Base-by-base conservation (phyloP, 92 coral and sea anemone species). In the Galaxea fascicularis region DNA sequence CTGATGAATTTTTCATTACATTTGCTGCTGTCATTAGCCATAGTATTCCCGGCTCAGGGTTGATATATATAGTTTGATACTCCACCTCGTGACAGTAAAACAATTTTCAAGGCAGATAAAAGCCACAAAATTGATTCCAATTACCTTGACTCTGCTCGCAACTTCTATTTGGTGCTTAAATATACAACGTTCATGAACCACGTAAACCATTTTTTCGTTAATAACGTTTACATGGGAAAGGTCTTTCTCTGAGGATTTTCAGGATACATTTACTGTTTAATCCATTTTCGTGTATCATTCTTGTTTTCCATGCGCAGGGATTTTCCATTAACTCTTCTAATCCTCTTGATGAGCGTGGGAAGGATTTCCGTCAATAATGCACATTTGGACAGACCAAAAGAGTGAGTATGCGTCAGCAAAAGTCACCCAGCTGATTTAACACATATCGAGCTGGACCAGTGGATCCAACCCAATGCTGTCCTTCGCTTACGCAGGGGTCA, bases 381-480 rank as follows among this genome's bases (percentile, higher is more conserved):
- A 4, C 26, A 8, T n/a, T 53, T 75, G 63, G 21, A 14, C 52
- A 16, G 21, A 22, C 27, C 60, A 14, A 49, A 49, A 8, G 29
- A 66, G 26, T 25, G 84, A 79, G 84, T 75, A 51, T 79, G 84
- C 84, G 84, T 27, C 18, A 1, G 9, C 20, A 25, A 27, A n/a
- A 11, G 39, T 10, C 45, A 10, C 20, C 29, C 17, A 41, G 14
- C 16, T 46, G 58, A 77, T 78, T 47, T 63, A 52, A 14, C 60
- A 29, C 64, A 20, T 12, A 13, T 62, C 10, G 27, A 24, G 22
- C 45, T 3, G 0, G n/a, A 18, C 53, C 51, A n/a, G 31, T 22
- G 18, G 20, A 17, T 58, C 1, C 5, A 7, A 56, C 60, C 75
- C 54, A 30, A 82, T 82, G 86, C 44, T 25, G 60, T 25, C 44